Evolutionary conservation across 2,113 vertebrate species (phyloP).

Genomic region (Centropristis striata): DNA sequence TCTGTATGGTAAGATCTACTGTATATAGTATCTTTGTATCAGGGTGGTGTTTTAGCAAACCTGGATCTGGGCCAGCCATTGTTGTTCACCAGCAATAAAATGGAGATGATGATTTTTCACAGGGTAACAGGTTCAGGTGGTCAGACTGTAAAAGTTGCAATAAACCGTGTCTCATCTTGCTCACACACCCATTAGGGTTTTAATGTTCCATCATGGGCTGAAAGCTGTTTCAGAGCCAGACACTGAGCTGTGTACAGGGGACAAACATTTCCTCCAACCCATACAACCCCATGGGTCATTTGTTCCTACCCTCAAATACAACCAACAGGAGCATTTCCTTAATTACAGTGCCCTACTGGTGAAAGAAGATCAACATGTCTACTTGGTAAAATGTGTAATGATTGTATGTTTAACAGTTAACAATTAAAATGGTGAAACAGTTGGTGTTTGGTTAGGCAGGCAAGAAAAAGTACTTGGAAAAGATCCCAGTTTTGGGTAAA

Average conservation of each 20-base stretch:
- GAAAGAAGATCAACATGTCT: no score
- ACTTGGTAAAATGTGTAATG: no score
- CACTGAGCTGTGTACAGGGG: not conserved
- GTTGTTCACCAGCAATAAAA: constrained; percentile 10
- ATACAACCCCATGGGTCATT: no score
- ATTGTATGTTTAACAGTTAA: no score
- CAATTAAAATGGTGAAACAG: no score
- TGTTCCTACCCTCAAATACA: no score
- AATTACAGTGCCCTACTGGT: no score
- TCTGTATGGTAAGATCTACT: not conserved
- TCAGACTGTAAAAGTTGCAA: constrained; percentile 41
- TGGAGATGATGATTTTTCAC: constrained; percentile 33
- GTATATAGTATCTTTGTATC: not conserved
- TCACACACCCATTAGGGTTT: constrained; percentile 36
- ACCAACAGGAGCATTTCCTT: no score
- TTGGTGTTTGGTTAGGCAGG: no score
- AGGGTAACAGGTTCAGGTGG: constrained; percentile 26
- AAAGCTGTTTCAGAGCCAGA: constrained; percentile 31
- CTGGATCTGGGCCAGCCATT: not conserved
- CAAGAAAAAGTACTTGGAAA: no score
- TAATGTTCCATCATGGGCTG: constrained; percentile 43
- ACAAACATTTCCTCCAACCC: not conserved
- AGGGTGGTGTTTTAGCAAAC: not conserved
- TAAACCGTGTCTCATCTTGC: constrained; percentile 40
- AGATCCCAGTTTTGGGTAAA: no score